These are phyloP conservation scores for Picus viridis DNA, from an alignment of 2,797 vertebrate species.

Conservation along the genomic window DNA sequence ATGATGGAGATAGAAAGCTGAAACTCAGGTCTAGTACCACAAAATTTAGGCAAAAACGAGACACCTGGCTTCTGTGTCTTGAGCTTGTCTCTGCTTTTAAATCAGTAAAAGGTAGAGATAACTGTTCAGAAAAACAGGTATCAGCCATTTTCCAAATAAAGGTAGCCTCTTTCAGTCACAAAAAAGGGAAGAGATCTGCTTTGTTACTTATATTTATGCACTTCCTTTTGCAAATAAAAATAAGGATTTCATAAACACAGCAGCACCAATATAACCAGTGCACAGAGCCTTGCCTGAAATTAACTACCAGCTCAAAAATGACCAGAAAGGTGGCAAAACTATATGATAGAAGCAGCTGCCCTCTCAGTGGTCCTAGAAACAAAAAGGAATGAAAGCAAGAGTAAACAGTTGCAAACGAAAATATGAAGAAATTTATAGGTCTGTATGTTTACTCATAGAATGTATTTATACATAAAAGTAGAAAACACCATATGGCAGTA, in stretches of 20 bases:
- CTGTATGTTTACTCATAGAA: not conserved
- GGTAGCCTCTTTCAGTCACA: not conserved
- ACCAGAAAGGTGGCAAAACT: not conserved
- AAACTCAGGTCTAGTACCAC: not conserved
- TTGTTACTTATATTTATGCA: not conserved
- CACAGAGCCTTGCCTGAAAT: not conserved
- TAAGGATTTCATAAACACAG: not conserved
- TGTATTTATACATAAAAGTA: not conserved
- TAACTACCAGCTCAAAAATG: not conserved
- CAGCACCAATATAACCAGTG: not conserved
- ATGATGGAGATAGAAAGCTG: not conserved
- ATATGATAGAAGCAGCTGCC: not conserved
- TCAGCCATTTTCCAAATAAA: slow-evolving; percentile 1
- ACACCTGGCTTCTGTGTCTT: not conserved
- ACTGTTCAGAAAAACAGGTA: not conserved
- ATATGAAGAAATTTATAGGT: not conserved
- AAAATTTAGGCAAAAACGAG: not conserved
- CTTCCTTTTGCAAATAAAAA: not conserved
- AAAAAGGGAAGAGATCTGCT: not conserved
- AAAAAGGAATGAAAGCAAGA: not conserved
- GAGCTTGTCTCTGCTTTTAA: not conserved
- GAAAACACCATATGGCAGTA: not conserved
- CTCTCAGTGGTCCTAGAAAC: not conserved
- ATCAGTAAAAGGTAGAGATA: not conserved
- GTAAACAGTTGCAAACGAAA: not conserved